These are phyloP conservation scores for Caenorhabditis latens DNA, from an alignment of 1,140 invertebrate genomes.

Conservation along the genomic window DNA sequence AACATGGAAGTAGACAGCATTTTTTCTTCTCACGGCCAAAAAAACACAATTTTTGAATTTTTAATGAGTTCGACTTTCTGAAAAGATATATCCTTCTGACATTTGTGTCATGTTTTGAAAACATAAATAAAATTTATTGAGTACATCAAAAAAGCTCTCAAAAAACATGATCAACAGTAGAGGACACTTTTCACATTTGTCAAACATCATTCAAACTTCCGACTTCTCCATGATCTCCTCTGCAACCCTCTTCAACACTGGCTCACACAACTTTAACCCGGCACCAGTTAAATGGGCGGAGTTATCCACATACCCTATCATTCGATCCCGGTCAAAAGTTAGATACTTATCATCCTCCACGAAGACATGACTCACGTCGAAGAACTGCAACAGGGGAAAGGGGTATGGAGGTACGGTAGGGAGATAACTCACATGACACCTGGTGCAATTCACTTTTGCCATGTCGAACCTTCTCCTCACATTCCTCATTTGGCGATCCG, in stretches of 20 bases:
- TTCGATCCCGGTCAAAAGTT: not conserved
- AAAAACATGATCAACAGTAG: too few relatives aligned
- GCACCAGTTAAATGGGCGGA: not conserved
- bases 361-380: constrained; percentile 16
- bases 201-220: too few relatives aligned
- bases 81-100: too few relatives aligned
- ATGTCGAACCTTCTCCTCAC: not conserved
- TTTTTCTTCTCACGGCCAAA: too few relatives aligned
- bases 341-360: not conserved
- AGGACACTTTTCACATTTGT: too few relatives aligned
- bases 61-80: too few relatives aligned
- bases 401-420: not conserved
- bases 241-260: not conserved
- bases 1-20: too few relatives aligned
- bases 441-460: not conserved
- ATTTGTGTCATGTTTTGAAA: too few relatives aligned
- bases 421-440: not conserved
- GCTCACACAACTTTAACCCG: not conserved
- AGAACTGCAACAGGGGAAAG: not conserved
- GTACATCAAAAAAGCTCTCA: too few relatives aligned
- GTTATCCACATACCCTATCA: not conserved
- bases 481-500: not conserved
- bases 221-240: not conserved
- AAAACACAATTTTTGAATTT: too few relatives aligned
- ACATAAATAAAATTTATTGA: too few relatives aligned